phyloP scores from a whole-genome alignment of 2,113 vertebrate species.

The Brienomyrus longianalis region DNA sequence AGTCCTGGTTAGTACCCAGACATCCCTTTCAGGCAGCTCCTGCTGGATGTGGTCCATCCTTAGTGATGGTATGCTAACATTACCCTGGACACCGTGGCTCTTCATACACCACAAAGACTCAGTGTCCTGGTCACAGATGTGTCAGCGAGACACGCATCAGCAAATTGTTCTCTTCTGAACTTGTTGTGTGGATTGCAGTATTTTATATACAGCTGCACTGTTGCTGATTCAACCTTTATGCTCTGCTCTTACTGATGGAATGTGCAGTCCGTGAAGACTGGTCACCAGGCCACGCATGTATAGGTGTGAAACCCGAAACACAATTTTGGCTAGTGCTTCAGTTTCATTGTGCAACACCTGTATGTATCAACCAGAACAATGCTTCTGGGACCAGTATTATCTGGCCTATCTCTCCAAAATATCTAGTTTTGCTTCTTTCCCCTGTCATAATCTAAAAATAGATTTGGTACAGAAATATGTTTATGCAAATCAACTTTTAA shows the following conservation, averaged over 20 bases:
- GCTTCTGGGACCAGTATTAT: background rate
- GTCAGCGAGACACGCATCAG: background rate
- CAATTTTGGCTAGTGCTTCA: background rate
- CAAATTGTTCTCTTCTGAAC: background rate
- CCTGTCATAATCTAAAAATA: background rate
- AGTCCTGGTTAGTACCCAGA: background rate
- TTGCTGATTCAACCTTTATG: too few species aligned
- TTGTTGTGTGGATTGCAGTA: too few species aligned
- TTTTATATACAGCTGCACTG: too few species aligned
- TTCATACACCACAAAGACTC: background rate
- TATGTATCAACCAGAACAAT: background rate
- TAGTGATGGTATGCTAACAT: background rate
- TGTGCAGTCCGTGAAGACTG: too few species aligned
- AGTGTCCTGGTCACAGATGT: background rate
- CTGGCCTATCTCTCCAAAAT: background rate
- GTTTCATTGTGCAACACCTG: background rate
- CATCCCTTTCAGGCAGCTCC: background rate
- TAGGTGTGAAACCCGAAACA: background rate
- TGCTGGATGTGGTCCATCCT: background rate
- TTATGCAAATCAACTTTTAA: background rate
- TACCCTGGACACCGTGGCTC: background rate
- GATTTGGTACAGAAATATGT: background rate
- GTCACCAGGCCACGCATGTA: background rate
- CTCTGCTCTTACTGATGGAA: too few species aligned
- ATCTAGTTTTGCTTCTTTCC: background rate